Evolutionary conservation across 2,888 invertebrate genomes (phyloP).

Genomic region (Sussaba pulchella): DNA sequence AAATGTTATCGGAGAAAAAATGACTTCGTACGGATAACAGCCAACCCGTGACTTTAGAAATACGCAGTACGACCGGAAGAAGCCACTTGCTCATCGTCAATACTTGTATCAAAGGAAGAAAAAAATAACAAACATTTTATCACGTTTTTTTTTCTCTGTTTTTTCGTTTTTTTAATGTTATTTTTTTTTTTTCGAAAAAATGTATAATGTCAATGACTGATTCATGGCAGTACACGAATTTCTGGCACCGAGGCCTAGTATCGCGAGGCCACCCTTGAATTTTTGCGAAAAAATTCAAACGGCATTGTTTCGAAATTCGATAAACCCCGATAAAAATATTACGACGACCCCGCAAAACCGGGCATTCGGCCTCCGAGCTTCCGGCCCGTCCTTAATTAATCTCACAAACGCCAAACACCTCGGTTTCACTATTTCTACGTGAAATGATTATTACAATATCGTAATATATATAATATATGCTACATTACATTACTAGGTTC

Average conservation of each 20-base stretch:
- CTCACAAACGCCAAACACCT: conserved; percentile 77
- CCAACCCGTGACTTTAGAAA: conserved; percentile 18
- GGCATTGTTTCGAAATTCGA: conserved; percentile 71
- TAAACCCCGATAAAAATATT: conserved; percentile 76
- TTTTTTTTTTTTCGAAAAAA: conserved; percentile 49
- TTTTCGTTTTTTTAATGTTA: conserved; percentile 9
- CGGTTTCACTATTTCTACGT: conserved; percentile 79
- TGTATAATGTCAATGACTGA: conserved; percentile 64
- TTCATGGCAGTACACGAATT: conserved; percentile 65
- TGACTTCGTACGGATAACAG: not conserved
- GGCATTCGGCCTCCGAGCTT: conserved; percentile 64
- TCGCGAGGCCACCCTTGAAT: conserved; percentile 73
- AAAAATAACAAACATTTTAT: conserved; percentile 41
- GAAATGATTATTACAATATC: conserved; percentile 83
- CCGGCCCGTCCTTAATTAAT: conserved; percentile 77
- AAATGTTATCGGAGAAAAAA: not conserved
- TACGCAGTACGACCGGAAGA: conserved; percentile 27
- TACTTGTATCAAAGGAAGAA: conserved; percentile 29
- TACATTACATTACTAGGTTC: conserved; percentile 83
- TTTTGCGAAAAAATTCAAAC: conserved; percentile 75
- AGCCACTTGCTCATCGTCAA: conserved; percentile 14
- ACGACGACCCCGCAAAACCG: conserved; percentile 70
- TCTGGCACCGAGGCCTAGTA: conserved; percentile 69
- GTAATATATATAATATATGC: conserved; percentile 81
- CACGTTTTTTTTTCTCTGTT: conserved; percentile 48